Conservation (phyloP, 2,113 vertebrate species). For the Castor canadensis region DNA sequence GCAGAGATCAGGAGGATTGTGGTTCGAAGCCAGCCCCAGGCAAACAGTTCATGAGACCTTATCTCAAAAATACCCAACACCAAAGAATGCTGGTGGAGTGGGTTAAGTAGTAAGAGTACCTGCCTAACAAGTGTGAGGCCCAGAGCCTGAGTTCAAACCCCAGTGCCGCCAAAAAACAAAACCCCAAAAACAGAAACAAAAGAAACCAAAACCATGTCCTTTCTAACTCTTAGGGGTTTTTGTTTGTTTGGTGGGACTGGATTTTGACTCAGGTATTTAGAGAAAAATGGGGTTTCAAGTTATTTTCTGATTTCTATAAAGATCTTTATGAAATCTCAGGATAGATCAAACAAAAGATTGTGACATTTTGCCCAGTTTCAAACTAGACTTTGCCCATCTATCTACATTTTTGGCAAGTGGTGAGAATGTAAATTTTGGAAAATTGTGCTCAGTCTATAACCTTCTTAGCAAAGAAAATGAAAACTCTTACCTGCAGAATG, state of each 20-base stretch:
- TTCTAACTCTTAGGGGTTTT: neutral
- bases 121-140: no score
- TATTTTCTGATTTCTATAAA: slow-evolving; percentile 9
- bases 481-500: neutral
- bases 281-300: slow-evolving; percentile 31
- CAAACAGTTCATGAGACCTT: no score
- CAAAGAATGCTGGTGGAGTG: no score
- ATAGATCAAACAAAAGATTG: neutral
- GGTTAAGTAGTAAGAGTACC: no score
- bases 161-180: no score
- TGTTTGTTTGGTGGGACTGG: no score
- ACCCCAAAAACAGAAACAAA: no score
- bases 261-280: neutral
- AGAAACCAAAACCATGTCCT: neutral
- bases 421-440: slow-evolving; percentile 43
- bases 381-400: slow-evolving; percentile 28
- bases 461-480: neutral
- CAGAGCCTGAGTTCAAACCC: no score
- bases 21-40: no score
- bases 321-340: neutral
- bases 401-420: neutral
- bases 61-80: no score
- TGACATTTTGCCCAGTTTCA: neutral
- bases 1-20: no score
- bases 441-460: slow-evolving; percentile 16